A percentile compares a stretch with the other conserved stretches of the same genome.
These are phyloP conservation scores for Actinia tenebrosa DNA, from an alignment of 64 coral and sea anemone genomes.

Conservation along the genomic window DNA sequence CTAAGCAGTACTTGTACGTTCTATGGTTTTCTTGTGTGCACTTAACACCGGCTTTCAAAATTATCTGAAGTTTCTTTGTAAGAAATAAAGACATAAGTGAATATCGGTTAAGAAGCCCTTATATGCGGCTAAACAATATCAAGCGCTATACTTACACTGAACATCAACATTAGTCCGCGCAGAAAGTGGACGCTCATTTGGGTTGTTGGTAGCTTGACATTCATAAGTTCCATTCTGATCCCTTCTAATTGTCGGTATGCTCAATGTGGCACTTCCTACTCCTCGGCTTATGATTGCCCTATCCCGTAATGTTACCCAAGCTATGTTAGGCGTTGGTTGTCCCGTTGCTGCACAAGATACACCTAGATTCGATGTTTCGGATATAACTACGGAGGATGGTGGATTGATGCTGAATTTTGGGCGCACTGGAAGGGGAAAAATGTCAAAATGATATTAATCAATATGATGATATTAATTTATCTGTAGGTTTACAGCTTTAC, in stretches of 20 bases:
- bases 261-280: conserved; percentile 5
- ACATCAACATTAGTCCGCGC: not conserved
- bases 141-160: conserved; percentile 5
- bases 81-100: too few species aligned
- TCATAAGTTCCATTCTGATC: conserved; percentile 2
- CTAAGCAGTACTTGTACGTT: too few species aligned
- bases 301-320: not conserved
- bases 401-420: not conserved
- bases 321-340: not conserved
- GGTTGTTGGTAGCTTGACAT: conserved; percentile 10
- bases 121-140: not conserved
- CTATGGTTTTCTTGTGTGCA: too few species aligned
- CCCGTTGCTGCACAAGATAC: not conserved
- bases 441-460: too few species aligned
- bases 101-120: too few species aligned
- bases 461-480: too few species aligned
- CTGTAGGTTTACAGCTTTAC: too few species aligned
- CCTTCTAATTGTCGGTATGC: not conserved
- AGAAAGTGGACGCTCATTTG: conserved; percentile 1
- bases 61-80: too few species aligned
- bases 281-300: not conserved
- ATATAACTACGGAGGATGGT: not conserved
- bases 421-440: not conserved
- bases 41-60: too few species aligned
- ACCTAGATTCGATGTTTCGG: not conserved